These are phyloP conservation scores for Scatophagus argus DNA, from an alignment of 2,113 vertebrate genomes.

Conservation along the genomic window DNA sequence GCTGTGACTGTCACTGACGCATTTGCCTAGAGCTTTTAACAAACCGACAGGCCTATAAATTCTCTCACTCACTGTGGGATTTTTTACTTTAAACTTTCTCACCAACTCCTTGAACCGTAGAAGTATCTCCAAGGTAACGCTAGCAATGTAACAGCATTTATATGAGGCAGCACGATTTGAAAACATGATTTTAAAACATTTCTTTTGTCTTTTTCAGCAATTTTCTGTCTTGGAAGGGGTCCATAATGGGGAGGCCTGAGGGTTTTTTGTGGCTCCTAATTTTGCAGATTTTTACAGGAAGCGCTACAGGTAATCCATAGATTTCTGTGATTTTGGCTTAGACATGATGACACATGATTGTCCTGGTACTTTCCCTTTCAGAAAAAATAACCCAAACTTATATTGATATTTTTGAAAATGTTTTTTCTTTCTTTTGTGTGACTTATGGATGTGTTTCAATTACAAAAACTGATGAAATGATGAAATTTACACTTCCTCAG, in stretches of 20 bases:
- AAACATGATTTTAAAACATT: background rate
- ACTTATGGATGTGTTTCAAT: background rate
- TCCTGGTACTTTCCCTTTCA: background rate
- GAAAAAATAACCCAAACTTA: too few species aligned
- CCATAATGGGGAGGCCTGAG: conserved; percentile 17
- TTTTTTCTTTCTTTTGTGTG: background rate
- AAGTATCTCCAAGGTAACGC: conserved; percentile 17
- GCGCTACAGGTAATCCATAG: conserved; percentile 45
- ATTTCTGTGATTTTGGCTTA: background rate
- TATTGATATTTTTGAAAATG: too few species aligned
- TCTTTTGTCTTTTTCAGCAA: conserved; percentile 15
- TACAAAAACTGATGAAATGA: background rate
- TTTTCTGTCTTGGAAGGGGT: background rate
- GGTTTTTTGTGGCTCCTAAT: conserved; percentile 25
- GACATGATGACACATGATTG: background rate
- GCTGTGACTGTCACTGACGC: background rate
- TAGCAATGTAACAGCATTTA: background rate
- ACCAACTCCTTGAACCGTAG: background rate
- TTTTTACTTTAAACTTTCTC: background rate
- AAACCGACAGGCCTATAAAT: conserved; percentile 36
- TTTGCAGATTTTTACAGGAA: conserved; percentile 33
- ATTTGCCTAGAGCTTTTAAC: conserved; percentile 2
- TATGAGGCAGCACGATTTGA: background rate
- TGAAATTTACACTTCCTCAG: background rate
- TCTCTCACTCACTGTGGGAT: background rate